Evolutionary conservation across 1,140 invertebrate genomes (phyloP).

Genomic region (Pogonus chalceus): DNA sequence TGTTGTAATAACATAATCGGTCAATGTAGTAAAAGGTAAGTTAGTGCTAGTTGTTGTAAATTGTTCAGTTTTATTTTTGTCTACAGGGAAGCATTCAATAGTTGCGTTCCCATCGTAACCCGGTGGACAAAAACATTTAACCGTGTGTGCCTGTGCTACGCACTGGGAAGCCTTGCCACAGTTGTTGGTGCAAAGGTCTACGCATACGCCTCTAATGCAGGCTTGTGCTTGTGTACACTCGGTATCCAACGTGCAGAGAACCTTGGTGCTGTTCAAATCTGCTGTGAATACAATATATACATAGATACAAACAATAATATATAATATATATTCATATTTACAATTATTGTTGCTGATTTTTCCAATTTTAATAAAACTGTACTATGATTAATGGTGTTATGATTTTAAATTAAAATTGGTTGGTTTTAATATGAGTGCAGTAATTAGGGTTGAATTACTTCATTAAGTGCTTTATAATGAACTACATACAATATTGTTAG

Average conservation of each 20-base stretch:
- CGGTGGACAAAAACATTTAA: slow-evolving; percentile 39
- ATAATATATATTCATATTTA: no score
- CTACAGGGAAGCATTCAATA: slow-evolving; percentile 27
- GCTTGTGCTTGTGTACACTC: slow-evolving; percentile 54
- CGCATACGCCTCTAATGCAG: slow-evolving; percentile 53
- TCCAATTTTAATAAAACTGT: neutral
- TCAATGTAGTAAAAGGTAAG: neutral
- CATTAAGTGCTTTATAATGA: slow-evolving; percentile 1
- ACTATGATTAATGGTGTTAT: slow-evolving; percentile 5
- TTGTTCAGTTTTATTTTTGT: slow-evolving; percentile 12
- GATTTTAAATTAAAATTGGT: neutral
- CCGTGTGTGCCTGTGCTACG: slow-evolving; percentile 42
- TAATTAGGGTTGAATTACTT: neutral
- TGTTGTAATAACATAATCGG: neutral
- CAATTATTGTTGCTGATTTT: neutral
- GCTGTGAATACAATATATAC: slow-evolving; percentile 43
- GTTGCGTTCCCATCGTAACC: slow-evolving; percentile 31
- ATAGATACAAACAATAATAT: slow-evolving; percentile 28
- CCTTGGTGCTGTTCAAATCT: slow-evolving; percentile 33
- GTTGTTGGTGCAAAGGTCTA: slow-evolving; percentile 49
- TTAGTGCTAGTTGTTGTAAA: slow-evolving; percentile 9
- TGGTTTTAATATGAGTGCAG: slow-evolving; percentile 1
- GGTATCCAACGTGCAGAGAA: slow-evolving; percentile 47
- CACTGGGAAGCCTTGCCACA: slow-evolving; percentile 52
- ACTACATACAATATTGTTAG: slow-evolving; percentile 1